These are phyloP conservation scores for Drosophila nigricruria DNA, from an alignment of 2,888 invertebrate genomes.

Conservation along the genomic window DNA sequence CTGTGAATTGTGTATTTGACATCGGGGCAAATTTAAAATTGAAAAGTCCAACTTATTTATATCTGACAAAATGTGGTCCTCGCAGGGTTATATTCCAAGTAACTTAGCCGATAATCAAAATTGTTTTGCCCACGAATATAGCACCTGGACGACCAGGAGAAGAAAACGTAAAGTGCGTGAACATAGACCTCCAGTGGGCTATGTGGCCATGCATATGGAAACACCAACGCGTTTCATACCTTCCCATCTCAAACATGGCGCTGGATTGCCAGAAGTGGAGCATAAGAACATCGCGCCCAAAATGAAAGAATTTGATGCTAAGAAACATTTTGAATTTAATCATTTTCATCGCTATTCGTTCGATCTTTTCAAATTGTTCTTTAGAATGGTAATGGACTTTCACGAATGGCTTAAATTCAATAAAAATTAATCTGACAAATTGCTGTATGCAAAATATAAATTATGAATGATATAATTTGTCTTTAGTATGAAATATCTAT, in stretches of 20 bases:
- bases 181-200: neutral
- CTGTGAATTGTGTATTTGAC: neutral
- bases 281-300: neutral
- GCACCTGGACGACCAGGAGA: neutral
- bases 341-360: conserved; percentile 8
- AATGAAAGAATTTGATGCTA: neutral
- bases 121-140: neutral
- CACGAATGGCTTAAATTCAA: neutral
- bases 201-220: neutral
- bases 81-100: conserved; percentile 8
- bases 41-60: neutral
- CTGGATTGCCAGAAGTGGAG: neutral
- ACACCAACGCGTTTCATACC: neutral
- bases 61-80: conserved; percentile 1
- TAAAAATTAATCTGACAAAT: neutral
- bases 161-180: fast-evolving
- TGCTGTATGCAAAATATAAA: too few species aligned
- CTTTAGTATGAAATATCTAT: too few species aligned
- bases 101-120: neutral
- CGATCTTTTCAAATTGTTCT: conserved; percentile 2
- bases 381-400: neutral
- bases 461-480: too few species aligned
- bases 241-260: too few species aligned
- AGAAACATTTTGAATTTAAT: neutral
- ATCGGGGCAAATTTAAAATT: conserved; percentile 2